Base-by-base conservation (phyloP, 2,113 vertebrate genomes). In the Pavo muticus region DNA sequence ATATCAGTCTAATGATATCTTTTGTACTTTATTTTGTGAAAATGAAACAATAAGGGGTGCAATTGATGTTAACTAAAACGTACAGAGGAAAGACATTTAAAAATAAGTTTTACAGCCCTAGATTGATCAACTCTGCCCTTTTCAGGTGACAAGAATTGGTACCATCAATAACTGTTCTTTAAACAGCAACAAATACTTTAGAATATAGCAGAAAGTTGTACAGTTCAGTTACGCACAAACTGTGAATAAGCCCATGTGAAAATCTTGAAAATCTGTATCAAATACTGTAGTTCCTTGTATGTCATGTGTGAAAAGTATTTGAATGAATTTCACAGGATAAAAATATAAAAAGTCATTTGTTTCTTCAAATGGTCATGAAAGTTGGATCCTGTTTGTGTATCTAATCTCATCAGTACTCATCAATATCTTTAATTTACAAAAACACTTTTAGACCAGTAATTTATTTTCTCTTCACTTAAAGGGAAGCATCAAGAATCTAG, bases 141-240 rank as follows among this genome's bases (percentile, higher is more conserved):
- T 93, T 87, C 87, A 95, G 83, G 92, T 81, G 76, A 75, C 65
- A 76, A 69, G 14, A 75, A 94, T 95, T 91, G 64, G 84, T 96
- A 84, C 27, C 70, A 90, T 87, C 92, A 94, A 65, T 60, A 95
- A 77, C 25, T 63, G 23, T 76, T 95, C 85, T 95, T 91, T 91
- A 96, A 97, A 89, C 92, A 60, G 52, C 95, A 92, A 75, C 95
- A 80, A 93, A 88, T 92, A 73, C 77, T 96, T 96, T 94, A 95
- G 71, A 87, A 48, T 54, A 94, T 10, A 92, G 48, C 76, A 80
- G 91, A 84, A 84, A 86, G 70, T 63, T 15, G 63, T 54, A 81
- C 82, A 73, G 89, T 97, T 96, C 84, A 93, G 35, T 96, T 95
- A 61, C 47, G 69, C 91, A 72, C 48, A 82, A 60, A 84, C 27